Conservation (phyloP, 2,797 vertebrate genomes). For the Erethizon dorsatum region DNA sequence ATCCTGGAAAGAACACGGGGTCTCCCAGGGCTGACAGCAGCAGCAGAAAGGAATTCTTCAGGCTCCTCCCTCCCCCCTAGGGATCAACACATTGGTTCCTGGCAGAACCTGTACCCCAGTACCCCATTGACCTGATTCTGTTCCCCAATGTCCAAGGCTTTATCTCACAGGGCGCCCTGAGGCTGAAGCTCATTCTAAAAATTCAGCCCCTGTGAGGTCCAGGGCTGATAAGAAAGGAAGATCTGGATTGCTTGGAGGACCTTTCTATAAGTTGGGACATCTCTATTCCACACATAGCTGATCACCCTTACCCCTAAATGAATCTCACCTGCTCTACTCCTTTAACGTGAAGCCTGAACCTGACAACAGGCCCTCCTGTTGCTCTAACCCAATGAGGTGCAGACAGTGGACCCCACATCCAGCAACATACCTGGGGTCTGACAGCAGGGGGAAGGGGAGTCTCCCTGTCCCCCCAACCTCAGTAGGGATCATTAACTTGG, state of each 20-base stretch:
- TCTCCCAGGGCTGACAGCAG: neutral
- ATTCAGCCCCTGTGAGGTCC: neutral
- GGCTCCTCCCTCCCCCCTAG: neutral
- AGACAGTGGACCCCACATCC: neutral
- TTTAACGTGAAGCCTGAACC: neutral
- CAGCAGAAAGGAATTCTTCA: neutral
- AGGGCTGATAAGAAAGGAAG: neutral
- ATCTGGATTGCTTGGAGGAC: neutral
- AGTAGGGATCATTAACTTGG: neutral
- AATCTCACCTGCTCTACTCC: neutral
- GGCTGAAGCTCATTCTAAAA: neutral
- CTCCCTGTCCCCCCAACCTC: neutral
- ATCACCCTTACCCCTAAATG: neutral
- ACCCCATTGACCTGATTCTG: neutral
- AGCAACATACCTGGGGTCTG: neutral
- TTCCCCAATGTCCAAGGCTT: neutral
- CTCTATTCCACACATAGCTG: neutral
- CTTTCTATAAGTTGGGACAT: neutral
- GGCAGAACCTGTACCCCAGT: neutral
- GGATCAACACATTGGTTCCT: neutral
- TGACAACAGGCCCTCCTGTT: neutral
- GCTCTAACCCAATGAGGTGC: neutral
- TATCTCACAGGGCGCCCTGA: neutral
- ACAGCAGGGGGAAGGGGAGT: neutral
- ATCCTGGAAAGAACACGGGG: neutral